Conservation (phyloP, 35 echinoderm and acorn worm species). For the Diadema setosum region DNA sequence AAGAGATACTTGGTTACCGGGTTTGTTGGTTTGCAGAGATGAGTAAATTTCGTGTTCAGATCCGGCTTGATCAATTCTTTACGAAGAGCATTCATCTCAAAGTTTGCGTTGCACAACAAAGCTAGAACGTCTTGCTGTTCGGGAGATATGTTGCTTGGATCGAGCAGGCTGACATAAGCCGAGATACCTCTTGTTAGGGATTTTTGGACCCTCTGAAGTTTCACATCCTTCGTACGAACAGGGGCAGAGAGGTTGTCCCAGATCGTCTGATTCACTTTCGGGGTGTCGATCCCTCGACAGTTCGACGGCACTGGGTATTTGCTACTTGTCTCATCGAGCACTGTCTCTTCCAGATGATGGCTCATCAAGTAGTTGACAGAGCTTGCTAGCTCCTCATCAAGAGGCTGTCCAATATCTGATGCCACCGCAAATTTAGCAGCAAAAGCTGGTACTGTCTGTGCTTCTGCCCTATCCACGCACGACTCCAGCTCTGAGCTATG, state of each 20-base stretch:
- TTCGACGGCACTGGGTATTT: neutral
- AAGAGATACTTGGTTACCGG: constrained; percentile 10
- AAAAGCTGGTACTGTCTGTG: too few species aligned
- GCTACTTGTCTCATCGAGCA: neutral
- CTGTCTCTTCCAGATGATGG: too few species aligned
- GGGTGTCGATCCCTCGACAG: neutral
- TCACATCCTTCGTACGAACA: neutral
- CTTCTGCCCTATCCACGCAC: too few species aligned
- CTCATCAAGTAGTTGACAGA: too few species aligned
- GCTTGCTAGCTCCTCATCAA: too few species aligned
- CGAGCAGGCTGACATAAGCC: neutral
- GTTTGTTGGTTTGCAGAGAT: constrained; percentile 36
- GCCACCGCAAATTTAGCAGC: too few species aligned
- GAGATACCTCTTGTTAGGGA: constrained; percentile 31
- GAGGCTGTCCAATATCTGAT: too few species aligned
- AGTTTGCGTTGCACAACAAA: neutral
- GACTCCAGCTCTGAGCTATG: too few species aligned
- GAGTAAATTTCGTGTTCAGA: constrained; percentile 1
- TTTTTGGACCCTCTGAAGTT: constrained; percentile 11
- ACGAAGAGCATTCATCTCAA: constrained; percentile 5
- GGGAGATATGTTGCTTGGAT: neutral
- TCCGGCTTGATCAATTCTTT: constrained; percentile 39
- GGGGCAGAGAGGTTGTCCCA: constrained; percentile 10
- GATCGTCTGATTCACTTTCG: constrained; percentile 11
- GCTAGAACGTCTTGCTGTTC: neutral